A percentile compares a stretch with the other conserved stretches of the same genome.
phyloP scores from a whole-genome alignment of 2,888 invertebrate genomes.

The Eulithis testata region DNA sequence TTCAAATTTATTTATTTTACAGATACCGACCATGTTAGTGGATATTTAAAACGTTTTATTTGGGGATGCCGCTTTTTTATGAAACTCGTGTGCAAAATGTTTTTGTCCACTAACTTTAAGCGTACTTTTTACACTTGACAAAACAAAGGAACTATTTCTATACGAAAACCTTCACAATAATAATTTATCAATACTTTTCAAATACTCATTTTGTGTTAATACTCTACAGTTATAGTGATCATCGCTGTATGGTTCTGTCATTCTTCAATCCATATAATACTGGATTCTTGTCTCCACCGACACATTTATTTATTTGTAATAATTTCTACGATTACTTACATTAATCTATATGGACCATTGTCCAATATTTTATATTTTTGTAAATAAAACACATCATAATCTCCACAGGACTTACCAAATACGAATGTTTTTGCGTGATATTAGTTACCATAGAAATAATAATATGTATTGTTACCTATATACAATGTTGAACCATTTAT shows the following conservation, averaged over 20 bases:
- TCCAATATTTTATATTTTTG: constrained; percentile 24
- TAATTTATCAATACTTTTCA: not conserved
- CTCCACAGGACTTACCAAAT: constrained; percentile 54
- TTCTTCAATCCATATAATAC: constrained; percentile 39
- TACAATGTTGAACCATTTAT: constrained; percentile 54
- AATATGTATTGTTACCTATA: constrained; percentile 47
- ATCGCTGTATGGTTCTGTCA: constrained; percentile 44
- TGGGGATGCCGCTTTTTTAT: not conserved
- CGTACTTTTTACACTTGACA: too few species aligned
- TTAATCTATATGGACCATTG: constrained; percentile 4
- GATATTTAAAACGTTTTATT: not conserved
- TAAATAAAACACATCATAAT: constrained; percentile 34
- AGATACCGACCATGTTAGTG: not conserved
- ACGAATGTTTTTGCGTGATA: constrained; percentile 73
- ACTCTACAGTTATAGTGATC: not conserved
- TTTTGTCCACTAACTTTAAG: not conserved
- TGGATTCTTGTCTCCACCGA: constrained; percentile 64
- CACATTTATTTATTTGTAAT: constrained; percentile 65
- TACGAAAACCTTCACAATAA: not conserved
- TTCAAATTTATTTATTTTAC: not conserved
- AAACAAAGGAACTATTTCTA: too few species aligned
- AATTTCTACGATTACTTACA: constrained; percentile 43
- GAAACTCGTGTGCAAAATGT: not conserved
- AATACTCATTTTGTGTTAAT: not conserved
- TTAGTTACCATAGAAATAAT: constrained; percentile 80